Base-by-base conservation (phyloP, 2,888 invertebrate species). In the Drosophila imparisetae region DNA sequence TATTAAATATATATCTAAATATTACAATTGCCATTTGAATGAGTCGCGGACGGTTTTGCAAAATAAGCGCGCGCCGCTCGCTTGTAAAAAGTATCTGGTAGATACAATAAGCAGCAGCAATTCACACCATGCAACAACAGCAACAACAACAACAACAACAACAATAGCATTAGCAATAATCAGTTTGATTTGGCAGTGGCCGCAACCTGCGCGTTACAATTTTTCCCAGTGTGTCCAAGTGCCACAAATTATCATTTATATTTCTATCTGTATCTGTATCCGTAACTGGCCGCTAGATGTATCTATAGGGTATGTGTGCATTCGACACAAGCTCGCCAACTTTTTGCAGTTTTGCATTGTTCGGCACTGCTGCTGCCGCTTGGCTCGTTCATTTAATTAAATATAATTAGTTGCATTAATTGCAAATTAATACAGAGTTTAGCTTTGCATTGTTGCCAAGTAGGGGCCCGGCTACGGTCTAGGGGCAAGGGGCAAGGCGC, bases 401-500 rank as follows among this genome's bases (percentile, higher is more conserved):
- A 87, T 90, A 82, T 87, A 87, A 87, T 87, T 87, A 87, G 90
- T 85, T 89, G 83, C 87, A 87, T 90, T 90, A 87, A 87, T 87
- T 89, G 89, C 83, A 89, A 89, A 90, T 90, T 87, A 90, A 87
- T 90, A 90, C 90, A 86, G 83, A 90, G 85, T 81, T 90, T 89
- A 83, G 75, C 75, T 21, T 83, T 68, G 72, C 74, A 74, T 75
- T 84, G 86, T 87, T 85, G 83, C 76, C 75, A 66, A 60, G 76
- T 48, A 48, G 66, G 48, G 59, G 66, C 50, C 42, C 32, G 32
- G 36, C 27, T 13, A 3, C 18, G 49, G 21, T 6, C 45, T 18
- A 30, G 18, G 13, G 32, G 40, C n/a, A 27, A 18, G n/a, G n/a
- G 34, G 34, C 36, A 36, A 48, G 42, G 11, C 11, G 11, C 42